Evolutionary conservation across 1,140 invertebrate species (phyloP), one percentile per base, ranked within the genome.

Genomic region (Hirudo medicinalis): DNA sequence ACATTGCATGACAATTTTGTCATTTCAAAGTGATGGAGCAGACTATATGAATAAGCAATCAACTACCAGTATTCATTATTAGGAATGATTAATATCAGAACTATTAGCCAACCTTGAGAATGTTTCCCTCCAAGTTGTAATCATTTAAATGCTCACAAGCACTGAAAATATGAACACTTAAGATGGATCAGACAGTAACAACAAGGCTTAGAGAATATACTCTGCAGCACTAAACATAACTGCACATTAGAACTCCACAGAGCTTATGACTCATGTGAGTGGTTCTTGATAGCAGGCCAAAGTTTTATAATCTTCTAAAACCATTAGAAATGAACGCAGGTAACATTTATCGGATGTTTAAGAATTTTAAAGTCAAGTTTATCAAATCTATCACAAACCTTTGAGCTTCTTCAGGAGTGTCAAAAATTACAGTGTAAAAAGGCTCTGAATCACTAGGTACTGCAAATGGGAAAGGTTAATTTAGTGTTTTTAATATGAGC

Each of bases 361-460:
- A 49, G 43, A 49, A 9, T 49, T 17, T 11, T 49, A 17, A 49
- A 49, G 11, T 15, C 15, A 49, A 49, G 0, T 13, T 49, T 49
- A 8, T 2, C 43, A 17, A 17, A 49, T 49, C 4, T 49, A 49
- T n/a, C 11, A 63, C 57, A 25, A 63, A 92, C 90, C 89, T 88
- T 85, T 91, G 90, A 81, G 91, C 90, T 85, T 90, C 88, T 79
- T 92, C 91, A 80, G 87, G 86, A 77, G 86, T 90, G 84, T 92
- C 90, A 86, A 89, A 93, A 79, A 88, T 91, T 80, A 92, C 88
- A 83, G 29, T 63, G 29, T 63, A 63, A 63, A 25, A 63, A 25
- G 57, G 57, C 29, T 63, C 57, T 63, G 57, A 22, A 22, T 63
- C 57, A 63, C 20, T 63, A 32, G 57, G 8, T 32, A 63, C 57